Conservation (phyloP, 2,888 invertebrate species). For the Chaitophorus viminalis region DNA sequence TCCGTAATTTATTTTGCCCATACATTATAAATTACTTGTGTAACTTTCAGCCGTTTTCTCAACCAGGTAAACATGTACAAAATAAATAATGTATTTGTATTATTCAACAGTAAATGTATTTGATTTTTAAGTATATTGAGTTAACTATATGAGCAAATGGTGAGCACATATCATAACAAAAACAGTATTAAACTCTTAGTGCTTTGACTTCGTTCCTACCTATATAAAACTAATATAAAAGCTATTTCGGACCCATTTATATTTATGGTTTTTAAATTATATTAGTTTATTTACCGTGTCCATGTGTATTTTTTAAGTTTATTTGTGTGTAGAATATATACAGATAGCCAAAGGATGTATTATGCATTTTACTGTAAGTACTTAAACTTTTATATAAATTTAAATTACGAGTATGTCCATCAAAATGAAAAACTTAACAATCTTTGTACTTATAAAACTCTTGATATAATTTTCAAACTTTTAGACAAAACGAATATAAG, state of each 20-base stretch:
- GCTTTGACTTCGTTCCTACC: background rate
- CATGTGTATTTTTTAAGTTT: background rate
- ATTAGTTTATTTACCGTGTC: background rate
- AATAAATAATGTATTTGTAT: background rate
- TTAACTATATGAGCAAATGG: too few relatives aligned
- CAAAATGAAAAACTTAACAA: background rate
- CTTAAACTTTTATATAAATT: too few relatives aligned
- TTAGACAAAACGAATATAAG: too few relatives aligned
- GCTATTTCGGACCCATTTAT: background rate
- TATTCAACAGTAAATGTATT: background rate
- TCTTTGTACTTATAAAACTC: background rate
- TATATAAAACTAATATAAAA: background rate
- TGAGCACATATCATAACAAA: background rate
- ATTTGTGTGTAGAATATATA: background rate
- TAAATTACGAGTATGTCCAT: too few relatives aligned
- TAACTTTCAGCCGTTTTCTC: background rate
- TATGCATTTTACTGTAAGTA: too few relatives aligned
- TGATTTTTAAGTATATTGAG: background rate
- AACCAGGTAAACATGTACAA: background rate
- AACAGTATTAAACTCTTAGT: background rate
- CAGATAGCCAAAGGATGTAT: background rate
- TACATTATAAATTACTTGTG: background rate
- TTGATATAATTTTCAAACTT: too few relatives aligned
- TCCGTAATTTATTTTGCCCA: background rate
- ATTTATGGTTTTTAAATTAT: background rate